Base-by-base conservation (phyloP, 1,140 invertebrate species). In the Cotesia typhae region DNA sequence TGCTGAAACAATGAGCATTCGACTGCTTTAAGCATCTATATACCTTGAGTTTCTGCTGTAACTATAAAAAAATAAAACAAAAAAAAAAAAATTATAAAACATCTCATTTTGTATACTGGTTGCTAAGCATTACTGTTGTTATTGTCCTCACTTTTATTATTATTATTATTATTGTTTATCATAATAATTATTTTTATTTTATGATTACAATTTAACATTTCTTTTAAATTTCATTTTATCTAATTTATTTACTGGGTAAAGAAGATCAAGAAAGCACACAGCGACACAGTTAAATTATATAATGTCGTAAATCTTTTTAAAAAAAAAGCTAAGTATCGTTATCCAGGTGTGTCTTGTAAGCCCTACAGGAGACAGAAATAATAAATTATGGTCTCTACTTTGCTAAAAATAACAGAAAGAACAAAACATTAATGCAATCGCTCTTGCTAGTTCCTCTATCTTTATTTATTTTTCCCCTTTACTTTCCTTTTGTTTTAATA, bases 11-110 rank as follows among this genome's bases (percentile, higher is more conserved):
- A 59, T 59, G 20, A 59, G 57, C 57, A 55, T 55, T 55, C 53
- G 53, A 55, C n/a, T 55, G 17, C 53, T 55, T 55, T n/a, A 55
- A 55, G n/a, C 53, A 55, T 14, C 12, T 55, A 55, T 55, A 55
- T 17, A 55, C 4, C 41, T 28, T 47, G 41, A 47, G 17, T 14
- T 14, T 55, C 53, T 17, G 47, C 12, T 51, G 17, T 55, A 55
- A 55, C 17, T 14, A 55, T 55, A 55, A 12, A 14, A 55, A 55
- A n/a, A 55, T 28, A 28, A 28, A 28, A 28, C 28, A n/a, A 6
- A 12, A 55, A 14, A 55, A 55, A 55, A 6, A 12, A 55, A 14
- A 55, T 14, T 1, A 14, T n/a, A n/a, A 55, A 55, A 55, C 12
- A 14, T 14, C 17, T 55, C 12, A 55, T 55, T 55, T 55, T 55